Conservation (phyloP, 2,888 invertebrate genomes). For the Himalopsyche kuldschensis region DNA sequence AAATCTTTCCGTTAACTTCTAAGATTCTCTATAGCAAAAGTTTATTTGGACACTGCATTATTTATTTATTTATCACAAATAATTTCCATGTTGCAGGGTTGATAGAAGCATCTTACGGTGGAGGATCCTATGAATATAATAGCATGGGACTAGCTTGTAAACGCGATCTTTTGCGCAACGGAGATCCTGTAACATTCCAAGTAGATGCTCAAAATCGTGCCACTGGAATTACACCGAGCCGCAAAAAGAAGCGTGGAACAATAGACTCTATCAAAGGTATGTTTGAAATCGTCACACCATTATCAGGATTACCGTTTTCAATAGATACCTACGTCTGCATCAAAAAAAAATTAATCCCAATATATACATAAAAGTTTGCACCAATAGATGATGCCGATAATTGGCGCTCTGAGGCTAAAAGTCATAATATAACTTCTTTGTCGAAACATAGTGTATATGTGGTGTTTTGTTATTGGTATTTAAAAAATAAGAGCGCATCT, state of each 20-base stretch:
- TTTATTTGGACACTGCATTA: neutral
- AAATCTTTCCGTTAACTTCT: too few species aligned
- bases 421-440: too few species aligned
- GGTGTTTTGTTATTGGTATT: too few species aligned
- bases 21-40: too few species aligned
- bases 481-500: too few species aligned
- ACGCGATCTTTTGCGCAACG: slow-evolving; percentile 75
- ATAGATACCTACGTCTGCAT: too few species aligned
- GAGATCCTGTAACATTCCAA: slow-evolving; percentile 67
- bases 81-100: slow-evolving; percentile 16
- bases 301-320: neutral
- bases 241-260: slow-evolving; percentile 75
- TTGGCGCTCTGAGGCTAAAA: too few species aligned
- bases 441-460: too few species aligned
- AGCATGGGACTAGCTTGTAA: slow-evolving; percentile 84
- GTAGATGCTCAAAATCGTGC: slow-evolving; percentile 63
- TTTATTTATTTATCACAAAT: neutral
- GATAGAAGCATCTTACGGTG: slow-evolving; percentile 43
- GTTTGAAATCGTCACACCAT: neutral
- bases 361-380: too few species aligned
- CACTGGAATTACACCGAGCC: slow-evolving; percentile 61
- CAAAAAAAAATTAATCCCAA: too few species aligned
- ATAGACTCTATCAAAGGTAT: slow-evolving; percentile 77
- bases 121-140: slow-evolving; percentile 75
- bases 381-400: too few species aligned